phyloP scores from a whole-genome alignment of 2,888 invertebrate species.

The Lasius fuliginosus region DNA sequence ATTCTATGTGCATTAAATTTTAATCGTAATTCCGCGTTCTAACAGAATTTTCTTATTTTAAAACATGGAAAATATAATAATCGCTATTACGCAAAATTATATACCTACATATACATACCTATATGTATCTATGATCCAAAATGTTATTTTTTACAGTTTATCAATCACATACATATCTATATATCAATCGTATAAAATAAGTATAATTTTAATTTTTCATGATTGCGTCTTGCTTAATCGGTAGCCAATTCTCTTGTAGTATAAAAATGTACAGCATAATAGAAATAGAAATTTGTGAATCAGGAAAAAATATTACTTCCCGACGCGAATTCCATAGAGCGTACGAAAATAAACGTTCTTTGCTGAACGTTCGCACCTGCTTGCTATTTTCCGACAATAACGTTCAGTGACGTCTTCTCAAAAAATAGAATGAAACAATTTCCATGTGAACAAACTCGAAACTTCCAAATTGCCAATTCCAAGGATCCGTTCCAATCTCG shows the following conservation, averaged over 20 bases:
- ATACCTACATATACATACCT: neutral
- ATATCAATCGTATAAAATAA: neutral
- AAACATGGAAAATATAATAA: neutral
- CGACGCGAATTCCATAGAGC: slow-evolving; percentile 32
- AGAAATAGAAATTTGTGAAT: slow-evolving; percentile 35
- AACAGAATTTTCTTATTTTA: neutral
- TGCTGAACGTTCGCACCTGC: slow-evolving; percentile 57
- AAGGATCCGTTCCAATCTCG: neutral
- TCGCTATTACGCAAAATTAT: neutral
- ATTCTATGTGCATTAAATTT: neutral
- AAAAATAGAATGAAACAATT: slow-evolving; percentile 34
- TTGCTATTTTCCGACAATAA: slow-evolving; percentile 37
- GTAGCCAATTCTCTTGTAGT: neutral
- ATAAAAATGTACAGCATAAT: neutral
- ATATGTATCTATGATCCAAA: neutral
- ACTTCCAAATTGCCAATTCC: neutral
- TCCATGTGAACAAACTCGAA: neutral
- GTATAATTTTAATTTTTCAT: neutral
- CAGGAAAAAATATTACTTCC: slow-evolving; percentile 57
- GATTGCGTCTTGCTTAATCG: neutral
- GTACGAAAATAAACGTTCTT: slow-evolving; percentile 61
- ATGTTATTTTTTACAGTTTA: neutral
- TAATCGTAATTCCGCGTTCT: neutral
- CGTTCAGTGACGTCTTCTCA: slow-evolving; percentile 22
- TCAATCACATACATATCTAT: neutral